phyloP scores from a whole-genome alignment of 1,140 invertebrate species.

The Formica exsecta region DNA sequence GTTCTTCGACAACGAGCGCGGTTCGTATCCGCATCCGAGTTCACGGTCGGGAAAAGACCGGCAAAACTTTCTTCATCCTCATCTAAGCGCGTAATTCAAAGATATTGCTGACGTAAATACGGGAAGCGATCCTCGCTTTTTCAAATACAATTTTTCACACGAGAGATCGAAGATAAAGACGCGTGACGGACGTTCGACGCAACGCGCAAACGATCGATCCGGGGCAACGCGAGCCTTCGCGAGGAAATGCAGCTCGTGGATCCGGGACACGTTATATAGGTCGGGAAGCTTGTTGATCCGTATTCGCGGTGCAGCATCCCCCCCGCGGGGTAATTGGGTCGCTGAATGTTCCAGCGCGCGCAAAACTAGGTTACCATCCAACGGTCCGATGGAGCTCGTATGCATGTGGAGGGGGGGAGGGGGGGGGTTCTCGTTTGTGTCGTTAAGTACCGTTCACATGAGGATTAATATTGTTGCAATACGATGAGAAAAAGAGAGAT shows the following conservation, averaged over 20 bases:
- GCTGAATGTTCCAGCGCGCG: conserved; percentile 58
- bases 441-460: conserved; percentile 54
- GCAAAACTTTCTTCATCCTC: not conserved
- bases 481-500: not conserved
- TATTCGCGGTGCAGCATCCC: conserved; percentile 58
- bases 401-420: not conserved
- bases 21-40: not conserved
- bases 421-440: conserved; percentile 13
- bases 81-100: not conserved
- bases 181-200: conserved; percentile 9
- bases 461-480: conserved; percentile 24
- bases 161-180: not conserved
- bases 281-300: conserved; percentile 72
- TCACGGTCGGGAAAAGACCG: not conserved
- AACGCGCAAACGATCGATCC: conserved; percentile 32
- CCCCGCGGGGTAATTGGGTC: conserved; percentile 65
- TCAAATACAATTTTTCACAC: conserved; percentile 1
- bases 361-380: conserved; percentile 63
- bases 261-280: conserved; percentile 69
- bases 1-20: not conserved
- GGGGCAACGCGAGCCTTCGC: conserved; percentile 35
- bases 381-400: conserved; percentile 51
- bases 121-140: not conserved
- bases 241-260: conserved; percentile 51
- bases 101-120: not conserved